These are phyloP conservation scores for Ectobius pallidus DNA, from an alignment of 2,888 invertebrate genomes.

Conservation along the genomic window DNA sequence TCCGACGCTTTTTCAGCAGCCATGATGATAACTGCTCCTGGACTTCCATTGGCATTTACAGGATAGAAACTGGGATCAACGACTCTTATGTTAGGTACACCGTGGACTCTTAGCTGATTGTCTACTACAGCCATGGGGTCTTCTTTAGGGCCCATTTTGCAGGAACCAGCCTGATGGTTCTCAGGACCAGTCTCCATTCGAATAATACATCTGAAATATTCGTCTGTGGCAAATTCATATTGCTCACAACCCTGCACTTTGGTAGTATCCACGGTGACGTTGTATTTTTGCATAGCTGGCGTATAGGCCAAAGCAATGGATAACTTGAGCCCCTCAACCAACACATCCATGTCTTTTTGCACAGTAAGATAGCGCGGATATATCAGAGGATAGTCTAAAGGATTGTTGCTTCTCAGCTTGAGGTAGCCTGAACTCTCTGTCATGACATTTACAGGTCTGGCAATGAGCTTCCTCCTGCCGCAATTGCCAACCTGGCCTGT, in stretches of 20 bases:
- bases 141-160: conserved; percentile 80
- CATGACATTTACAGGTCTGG: conserved; percentile 50
- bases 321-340: conserved; percentile 67
- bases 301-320: conserved; percentile 64
- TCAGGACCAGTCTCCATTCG: conserved; percentile 75
- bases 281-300: conserved; percentile 43
- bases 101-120: conserved; percentile 55
- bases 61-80: conserved; percentile 56
- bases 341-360: conserved; percentile 65
- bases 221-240: conserved; percentile 60
- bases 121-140: conserved; percentile 86
- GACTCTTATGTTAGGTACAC: conserved; percentile 52
- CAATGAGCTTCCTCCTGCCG: conserved; percentile 39
- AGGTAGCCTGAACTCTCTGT: conserved; percentile 49
- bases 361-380: conserved; percentile 76
- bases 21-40: conserved; percentile 47
- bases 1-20: conserved; percentile 49
- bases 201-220: conserved; percentile 70
- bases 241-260: conserved; percentile 43
- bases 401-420: conserved; percentile 67
- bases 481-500: conserved; percentile 31
- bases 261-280: neutral
- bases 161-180: conserved; percentile 80
- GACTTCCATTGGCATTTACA: conserved; percentile 52
- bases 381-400: conserved; percentile 71